Conservation (phyloP, 2,888 invertebrate species). For the Thymelicus lineola region DNA sequence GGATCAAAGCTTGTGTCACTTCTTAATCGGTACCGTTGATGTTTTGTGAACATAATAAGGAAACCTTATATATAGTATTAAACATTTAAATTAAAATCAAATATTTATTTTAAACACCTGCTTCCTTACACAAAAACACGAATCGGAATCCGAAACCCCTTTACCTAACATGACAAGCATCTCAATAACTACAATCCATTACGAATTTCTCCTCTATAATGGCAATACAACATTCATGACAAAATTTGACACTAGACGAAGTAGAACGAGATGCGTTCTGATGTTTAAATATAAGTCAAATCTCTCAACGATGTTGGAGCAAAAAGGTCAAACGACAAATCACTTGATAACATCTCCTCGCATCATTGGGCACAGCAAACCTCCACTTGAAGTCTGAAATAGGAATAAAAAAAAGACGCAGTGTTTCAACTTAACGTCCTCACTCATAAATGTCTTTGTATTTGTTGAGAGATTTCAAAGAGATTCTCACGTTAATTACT, state of each 20-base stretch:
- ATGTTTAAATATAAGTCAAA: constrained; percentile 19
- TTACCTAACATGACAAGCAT: background rate
- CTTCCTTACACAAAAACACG: no score
- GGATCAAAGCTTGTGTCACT: constrained; percentile 19
- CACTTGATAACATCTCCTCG: constrained; percentile 17
- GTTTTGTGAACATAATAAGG: constrained; percentile 14
- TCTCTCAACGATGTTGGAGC: background rate
- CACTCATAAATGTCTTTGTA: constrained; percentile 19
- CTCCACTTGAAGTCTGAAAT: constrained; percentile 11
- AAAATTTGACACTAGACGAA: constrained; percentile 32
- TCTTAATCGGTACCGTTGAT: background rate
- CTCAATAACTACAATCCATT: constrained; percentile 7
- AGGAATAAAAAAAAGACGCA: constrained; percentile 22
- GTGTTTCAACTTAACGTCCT: constrained; percentile 19
- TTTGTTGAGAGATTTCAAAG: constrained; percentile 32
- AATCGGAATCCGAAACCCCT: background rate
- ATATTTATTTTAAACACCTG: background rate
- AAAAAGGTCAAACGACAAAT: constrained; percentile 26
- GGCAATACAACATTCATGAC: constrained; percentile 15
- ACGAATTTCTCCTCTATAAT: constrained; percentile 7
- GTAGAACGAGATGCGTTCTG: constrained; percentile 15
- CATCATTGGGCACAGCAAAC: constrained; percentile 13
- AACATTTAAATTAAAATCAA: background rate
- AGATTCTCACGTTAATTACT: constrained; percentile 34
- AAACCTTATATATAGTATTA: no score